Base-by-base conservation (phyloP, 2,113 vertebrate species). In the Ameiurus melas region DNA sequence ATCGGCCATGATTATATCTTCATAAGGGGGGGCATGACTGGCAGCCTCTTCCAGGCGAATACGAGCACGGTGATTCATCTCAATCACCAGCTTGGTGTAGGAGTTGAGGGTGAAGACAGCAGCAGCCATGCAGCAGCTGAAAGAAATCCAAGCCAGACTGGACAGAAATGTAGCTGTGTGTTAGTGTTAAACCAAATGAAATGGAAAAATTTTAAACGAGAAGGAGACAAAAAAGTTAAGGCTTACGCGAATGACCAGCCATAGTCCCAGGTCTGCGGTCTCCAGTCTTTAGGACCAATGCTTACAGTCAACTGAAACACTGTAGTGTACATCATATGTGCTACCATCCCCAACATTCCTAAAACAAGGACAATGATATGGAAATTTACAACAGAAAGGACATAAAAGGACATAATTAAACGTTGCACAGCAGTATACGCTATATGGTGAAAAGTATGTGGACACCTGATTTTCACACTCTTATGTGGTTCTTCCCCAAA, bases 291-390 rank as follows among this genome's bases (percentile, higher is more conserved):
- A 85, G 96, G 97, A 6, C 96, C 96, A 36, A 97, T 96, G 87
- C 96, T 97, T 4, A 97, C 96, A 0, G 96, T 97, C 92, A 97
- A 95, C 89, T 97, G 96, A 89, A 98, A 97, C 27, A 97, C 96
- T 0, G 96, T 95, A 84, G 96, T 96, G 93, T 97, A 97, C 96
- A 98, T 97, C 96, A 97, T 97, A 79, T 97, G 96, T 16, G 96
- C 96, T 3, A 97, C 94, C 97, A 97, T 92, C 60, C 95, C 92
- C 95, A 97, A 94, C 93, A 97, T 86, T 53, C 97, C 95, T 97
- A 82, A 80, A 90, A 84, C 10, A 25, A 14, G 5, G 5, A 79
- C 33, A 77, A 71, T 0, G 36, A 3, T 13, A 64, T 47, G 7
- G 12, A 47, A 19, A 77, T 64, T 57, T 19, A 17, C 6, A 43